Evolutionary conservation across 2,888 invertebrate genomes (phyloP).

Genomic region (Athrips mouffetella): DNA sequence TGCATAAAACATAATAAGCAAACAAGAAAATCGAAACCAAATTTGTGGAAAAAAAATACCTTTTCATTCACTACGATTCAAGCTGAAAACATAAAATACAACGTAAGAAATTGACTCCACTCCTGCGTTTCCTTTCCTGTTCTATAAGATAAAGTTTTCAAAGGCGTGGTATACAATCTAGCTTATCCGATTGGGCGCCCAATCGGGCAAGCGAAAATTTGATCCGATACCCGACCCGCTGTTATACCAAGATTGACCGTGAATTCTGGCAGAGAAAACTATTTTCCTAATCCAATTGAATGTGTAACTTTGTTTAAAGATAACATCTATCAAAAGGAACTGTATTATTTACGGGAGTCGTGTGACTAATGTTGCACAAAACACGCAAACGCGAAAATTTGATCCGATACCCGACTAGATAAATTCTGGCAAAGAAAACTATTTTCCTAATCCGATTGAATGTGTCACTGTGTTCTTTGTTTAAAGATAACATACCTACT

Average conservation of each 20-base stretch:
- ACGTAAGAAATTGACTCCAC: no score
- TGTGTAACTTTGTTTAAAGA: background rate
- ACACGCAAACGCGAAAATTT: constrained; percentile 6
- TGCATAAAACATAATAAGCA: no score
- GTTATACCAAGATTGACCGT: background rate
- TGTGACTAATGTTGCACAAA: no score
- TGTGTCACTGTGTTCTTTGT: background rate
- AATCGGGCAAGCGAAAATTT: constrained; percentile 4
- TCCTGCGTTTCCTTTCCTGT: no score
- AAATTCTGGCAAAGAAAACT: background rate
- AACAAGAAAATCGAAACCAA: no score
- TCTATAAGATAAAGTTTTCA: background rate
- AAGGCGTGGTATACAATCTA: background rate
- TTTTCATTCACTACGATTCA: no score
- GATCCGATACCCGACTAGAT: background rate
- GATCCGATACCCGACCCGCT: background rate
- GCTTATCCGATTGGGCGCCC: constrained; percentile 5
- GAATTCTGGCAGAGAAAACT: background rate
- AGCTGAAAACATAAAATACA: no score
- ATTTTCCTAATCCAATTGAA: background rate
- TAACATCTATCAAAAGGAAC: background rate
- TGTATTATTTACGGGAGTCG: background rate
- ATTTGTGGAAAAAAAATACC: no score
- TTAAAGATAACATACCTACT: background rate
- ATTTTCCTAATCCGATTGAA: background rate